Evolutionary conservation across 2,113 vertebrate genomes (phyloP).

Genomic region (Callithrix jacchus): DNA sequence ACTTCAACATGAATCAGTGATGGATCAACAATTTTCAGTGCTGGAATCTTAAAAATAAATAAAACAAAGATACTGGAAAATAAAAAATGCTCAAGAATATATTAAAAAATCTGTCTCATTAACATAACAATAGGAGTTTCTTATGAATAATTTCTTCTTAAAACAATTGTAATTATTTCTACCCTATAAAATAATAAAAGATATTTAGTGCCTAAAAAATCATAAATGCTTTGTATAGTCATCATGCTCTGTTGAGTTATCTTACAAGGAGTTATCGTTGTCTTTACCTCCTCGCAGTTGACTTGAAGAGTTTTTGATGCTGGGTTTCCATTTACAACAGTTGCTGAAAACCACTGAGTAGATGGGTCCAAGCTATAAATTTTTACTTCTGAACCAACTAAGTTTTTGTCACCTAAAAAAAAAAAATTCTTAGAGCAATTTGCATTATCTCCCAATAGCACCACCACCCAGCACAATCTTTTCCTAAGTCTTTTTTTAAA

Average conservation of each 20-base stretch:
- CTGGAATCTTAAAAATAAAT: slow-evolving; percentile 84
- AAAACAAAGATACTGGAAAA: slow-evolving; percentile 18
- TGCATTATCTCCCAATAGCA: slow-evolving; percentile 11
- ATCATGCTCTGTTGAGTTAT: background rate
- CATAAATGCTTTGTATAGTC: background rate
- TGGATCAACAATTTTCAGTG: slow-evolving; percentile 87
- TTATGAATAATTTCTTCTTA: background rate
- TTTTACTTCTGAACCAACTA: slow-evolving; percentile 86
- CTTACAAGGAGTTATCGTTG: background rate
- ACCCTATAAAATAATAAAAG: slow-evolving; percentile 8
- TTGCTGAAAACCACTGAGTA: slow-evolving; percentile 87
- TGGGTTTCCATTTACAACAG: slow-evolving; percentile 84
- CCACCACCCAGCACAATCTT: background rate
- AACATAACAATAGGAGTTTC: background rate
- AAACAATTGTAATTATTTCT: background rate
- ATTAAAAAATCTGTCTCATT: background rate
- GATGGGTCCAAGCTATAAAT: slow-evolving; percentile 88
- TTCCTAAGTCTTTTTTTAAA: background rate
- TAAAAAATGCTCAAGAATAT: slow-evolving; percentile 23
- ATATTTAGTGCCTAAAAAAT: background rate
- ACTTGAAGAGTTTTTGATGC: slow-evolving; percentile 85
- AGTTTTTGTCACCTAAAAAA: slow-evolving; percentile 83
- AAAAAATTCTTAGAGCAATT: background rate
- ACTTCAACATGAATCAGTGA: slow-evolving; percentile 88
- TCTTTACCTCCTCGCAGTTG: slow-evolving; percentile 87